These are phyloP conservation scores for Sarcophilus harrisii DNA, from an alignment of 2,797 vertebrate genomes.

Conservation along the genomic window DNA sequence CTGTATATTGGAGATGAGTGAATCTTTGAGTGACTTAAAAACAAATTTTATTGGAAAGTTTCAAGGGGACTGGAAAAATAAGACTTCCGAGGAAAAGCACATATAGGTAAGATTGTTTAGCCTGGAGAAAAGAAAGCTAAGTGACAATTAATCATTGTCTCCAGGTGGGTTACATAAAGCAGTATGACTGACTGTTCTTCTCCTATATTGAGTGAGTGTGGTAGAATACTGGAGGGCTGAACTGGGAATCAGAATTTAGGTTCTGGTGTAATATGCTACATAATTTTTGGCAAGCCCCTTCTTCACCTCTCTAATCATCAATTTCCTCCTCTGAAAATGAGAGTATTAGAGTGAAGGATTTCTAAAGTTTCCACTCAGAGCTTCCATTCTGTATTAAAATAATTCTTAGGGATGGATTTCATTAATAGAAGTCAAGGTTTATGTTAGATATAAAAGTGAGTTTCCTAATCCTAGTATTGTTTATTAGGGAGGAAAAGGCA, in stretches of 20 bases:
- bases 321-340: neutral
- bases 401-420: neutral
- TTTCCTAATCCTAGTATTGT: neutral
- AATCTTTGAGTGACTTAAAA: neutral
- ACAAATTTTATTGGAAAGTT: neutral
- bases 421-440: neutral
- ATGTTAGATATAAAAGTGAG: neutral
- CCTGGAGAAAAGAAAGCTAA: neutral
- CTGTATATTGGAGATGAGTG: conserved; percentile 24
- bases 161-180: rapidly evolving
- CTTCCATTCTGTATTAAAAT: neutral
- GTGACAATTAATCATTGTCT: neutral
- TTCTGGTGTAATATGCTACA: neutral
- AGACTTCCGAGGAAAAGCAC: neutral
- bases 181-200: rapidly evolving
- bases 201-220: neutral
- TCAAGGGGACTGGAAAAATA: neutral
- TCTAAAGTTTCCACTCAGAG: neutral
- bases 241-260: neutral
- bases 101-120: neutral
- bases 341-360: neutral
- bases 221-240: neutral
- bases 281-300: neutral
- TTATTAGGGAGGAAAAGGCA: neutral
- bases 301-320: neutral